Conservation (phyloP, 2,888 invertebrate species). For the Sinhomidia bicolor region DNA sequence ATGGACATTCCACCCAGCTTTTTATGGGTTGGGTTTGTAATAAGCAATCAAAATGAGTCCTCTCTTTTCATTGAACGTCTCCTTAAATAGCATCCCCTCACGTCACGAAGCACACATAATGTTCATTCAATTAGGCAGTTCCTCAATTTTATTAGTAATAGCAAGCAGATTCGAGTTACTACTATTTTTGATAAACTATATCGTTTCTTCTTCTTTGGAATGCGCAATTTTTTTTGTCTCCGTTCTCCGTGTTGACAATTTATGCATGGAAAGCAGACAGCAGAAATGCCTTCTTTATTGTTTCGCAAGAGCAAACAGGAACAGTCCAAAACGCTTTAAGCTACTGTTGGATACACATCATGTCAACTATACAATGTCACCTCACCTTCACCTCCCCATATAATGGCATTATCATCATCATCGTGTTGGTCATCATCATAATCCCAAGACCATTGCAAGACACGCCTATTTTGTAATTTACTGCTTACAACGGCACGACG, state of each 20-base stretch:
- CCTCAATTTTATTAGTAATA: background rate
- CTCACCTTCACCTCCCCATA: slow-evolving; percentile 17
- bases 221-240: background rate
- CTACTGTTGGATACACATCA: background rate
- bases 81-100: slow-evolving; percentile 48
- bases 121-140: background rate
- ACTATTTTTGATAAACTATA: background rate
- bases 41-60: slow-evolving; percentile 54
- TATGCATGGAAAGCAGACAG: background rate
- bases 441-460: slow-evolving; percentile 12
- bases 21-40: slow-evolving; percentile 45
- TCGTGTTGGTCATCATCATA: background rate
- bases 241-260: background rate
- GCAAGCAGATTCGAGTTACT: background rate
- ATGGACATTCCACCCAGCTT: background rate
- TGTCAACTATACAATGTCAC: slow-evolving; percentile 14
- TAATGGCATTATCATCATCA: background rate
- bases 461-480: slow-evolving; percentile 30
- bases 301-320: background rate
- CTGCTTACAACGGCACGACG: background rate
- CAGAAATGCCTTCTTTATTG: background rate
- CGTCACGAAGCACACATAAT: slow-evolving; percentile 24
- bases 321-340: background rate
- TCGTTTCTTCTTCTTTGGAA: too few relatives aligned
- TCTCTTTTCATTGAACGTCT: slow-evolving; percentile 19